Evolutionary conservation across 2,113 vertebrate genomes (phyloP).

Genomic region (Condylura cristata): DNA sequence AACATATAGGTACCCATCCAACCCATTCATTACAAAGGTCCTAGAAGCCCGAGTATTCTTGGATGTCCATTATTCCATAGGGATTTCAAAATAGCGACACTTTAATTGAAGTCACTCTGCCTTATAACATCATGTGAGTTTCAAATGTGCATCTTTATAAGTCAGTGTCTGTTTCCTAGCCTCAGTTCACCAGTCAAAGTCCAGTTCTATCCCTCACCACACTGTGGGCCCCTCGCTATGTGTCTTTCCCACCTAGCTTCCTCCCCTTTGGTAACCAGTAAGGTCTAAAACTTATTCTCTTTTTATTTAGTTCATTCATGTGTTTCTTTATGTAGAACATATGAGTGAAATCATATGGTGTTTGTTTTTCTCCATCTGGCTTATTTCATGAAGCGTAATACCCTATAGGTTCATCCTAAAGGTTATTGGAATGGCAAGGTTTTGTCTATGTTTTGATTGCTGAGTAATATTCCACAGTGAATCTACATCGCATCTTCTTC

Average conservation of each 20-base stretch:
- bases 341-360: neutral
- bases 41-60: neutral
- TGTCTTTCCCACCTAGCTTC: neutral
- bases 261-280: too few species aligned
- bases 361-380: neutral
- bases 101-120: neutral
- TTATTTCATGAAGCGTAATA: neutral
- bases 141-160: neutral
- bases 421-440: too few species aligned
- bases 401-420: neutral
- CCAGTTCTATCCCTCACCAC: too few species aligned
- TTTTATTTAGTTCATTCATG: neutral
- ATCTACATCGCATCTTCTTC: too few species aligned
- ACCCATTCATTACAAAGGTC: neutral
- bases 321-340: neutral
- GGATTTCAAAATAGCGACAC: neutral
- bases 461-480: too few species aligned
- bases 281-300: neutral
- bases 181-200: neutral
- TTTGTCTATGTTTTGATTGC: neutral
- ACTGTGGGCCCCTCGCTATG: neutral
- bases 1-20: neutral
- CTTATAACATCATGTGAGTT: neutral
- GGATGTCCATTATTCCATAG: neutral
- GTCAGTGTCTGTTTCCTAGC: neutral